Percentiles rank a stretch among this genome's conserved stretches.
Evolutionary conservation across 2,888 invertebrate genomes (phyloP).

Genomic region (Bursaphelenchus okinawaensis): DNA sequence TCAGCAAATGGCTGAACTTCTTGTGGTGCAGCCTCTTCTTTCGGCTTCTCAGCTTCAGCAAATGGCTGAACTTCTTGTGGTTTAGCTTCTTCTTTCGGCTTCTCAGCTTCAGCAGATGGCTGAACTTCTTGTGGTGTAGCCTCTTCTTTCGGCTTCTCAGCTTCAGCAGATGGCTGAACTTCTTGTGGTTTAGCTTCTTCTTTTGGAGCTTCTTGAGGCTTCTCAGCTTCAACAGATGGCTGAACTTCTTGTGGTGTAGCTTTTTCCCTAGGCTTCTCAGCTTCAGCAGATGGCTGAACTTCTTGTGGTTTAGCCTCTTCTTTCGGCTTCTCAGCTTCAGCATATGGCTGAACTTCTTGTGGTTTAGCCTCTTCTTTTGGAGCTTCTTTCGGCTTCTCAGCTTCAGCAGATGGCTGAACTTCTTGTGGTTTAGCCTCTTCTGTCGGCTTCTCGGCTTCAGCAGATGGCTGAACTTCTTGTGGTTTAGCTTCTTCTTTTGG

Average conservation of each 20-base stretch:
- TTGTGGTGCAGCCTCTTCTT: background rate
- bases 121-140: background rate
- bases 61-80: background rate
- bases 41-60: background rate
- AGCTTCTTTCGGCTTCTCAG: background rate
- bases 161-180: background rate
- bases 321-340: background rate
- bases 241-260: background rate
- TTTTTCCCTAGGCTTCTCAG: background rate
- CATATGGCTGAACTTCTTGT: background rate
- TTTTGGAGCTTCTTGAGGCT: background rate
- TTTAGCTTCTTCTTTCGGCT: conserved; percentile 1
- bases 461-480: background rate
- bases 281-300: background rate
- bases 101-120: background rate
- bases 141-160: conserved; percentile 1
- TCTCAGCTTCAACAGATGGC: background rate
- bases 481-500: conserved; percentile 2
- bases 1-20: background rate
- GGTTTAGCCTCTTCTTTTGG: conserved; percentile 3
- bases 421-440: background rate
- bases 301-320: background rate
- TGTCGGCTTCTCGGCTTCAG: background rate
- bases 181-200: background rate
- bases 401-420: background rate